A percentile compares a stretch with the other conserved stretches of the same genome.
These are phyloP conservation scores for Acleris laterana DNA, from an alignment of 2,888 invertebrate genomes.

Conservation along the genomic window DNA sequence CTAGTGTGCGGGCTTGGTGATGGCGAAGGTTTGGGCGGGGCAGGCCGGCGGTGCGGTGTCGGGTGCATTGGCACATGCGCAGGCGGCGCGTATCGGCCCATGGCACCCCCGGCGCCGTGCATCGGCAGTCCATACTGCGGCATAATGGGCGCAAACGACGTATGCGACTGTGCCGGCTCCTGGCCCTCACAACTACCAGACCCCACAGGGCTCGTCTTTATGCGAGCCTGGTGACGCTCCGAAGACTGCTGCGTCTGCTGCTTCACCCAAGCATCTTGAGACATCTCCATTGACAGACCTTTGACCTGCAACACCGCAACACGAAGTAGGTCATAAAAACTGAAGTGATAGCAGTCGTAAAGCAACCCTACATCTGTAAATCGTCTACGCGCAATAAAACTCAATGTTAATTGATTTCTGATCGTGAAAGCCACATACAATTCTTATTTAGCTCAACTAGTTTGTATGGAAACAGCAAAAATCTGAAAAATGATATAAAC, in stretches of 20 bases:
- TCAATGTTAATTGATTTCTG: slow-evolving; percentile 10
- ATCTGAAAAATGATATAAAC: too few relatives aligned
- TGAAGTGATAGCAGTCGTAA: not conserved
- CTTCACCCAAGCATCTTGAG: slow-evolving; percentile 79
- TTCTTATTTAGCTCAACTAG: not conserved
- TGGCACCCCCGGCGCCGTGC: slow-evolving; percentile 64
- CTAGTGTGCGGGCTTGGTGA: slow-evolving; percentile 82
- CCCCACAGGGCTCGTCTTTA: slow-evolving; percentile 78
- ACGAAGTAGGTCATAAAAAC: not conserved
- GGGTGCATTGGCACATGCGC: slow-evolving; percentile 85
- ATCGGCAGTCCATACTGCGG: slow-evolving; percentile 72
- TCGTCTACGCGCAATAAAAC: slow-evolving; percentile 13
- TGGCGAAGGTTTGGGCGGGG: slow-evolving; percentile 79
- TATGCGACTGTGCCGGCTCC: slow-evolving; percentile 84
- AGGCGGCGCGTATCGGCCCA: slow-evolving; percentile 81
- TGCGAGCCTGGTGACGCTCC: slow-evolving; percentile 74
- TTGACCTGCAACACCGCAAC: slow-evolving; percentile 68
- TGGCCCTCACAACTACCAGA: slow-evolving; percentile 75
- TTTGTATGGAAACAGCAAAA: not conserved
- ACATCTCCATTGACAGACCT: slow-evolving; percentile 81
- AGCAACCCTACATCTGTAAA: not conserved
- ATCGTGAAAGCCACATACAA: slow-evolving; percentile 3
- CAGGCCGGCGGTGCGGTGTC: slow-evolving; percentile 72
- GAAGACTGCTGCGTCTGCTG: slow-evolving; percentile 74
- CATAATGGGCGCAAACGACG: slow-evolving; percentile 76